Evolutionary conservation across 1,140 invertebrate genomes (phyloP).

Genomic region (Copidosoma floridanum): DNA sequence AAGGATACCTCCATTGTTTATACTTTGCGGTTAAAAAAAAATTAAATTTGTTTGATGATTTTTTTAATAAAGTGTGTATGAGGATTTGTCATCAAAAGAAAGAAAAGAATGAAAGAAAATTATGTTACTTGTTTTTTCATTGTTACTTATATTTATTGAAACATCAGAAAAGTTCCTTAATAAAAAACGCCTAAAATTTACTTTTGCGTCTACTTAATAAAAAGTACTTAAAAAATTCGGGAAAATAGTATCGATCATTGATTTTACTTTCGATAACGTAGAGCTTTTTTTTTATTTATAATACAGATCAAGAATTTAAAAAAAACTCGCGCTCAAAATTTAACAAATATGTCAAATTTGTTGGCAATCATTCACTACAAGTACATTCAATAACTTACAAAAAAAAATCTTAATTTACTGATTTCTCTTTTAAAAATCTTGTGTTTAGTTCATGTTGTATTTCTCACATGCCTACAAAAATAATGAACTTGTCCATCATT

Average conservation of each 20-base stretch:
- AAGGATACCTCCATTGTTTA: slow-evolving; percentile 6
- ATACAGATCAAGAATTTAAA: slow-evolving; percentile 5
- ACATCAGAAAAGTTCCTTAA: slow-evolving; percentile 21
- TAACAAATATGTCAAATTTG: slow-evolving; percentile 4
- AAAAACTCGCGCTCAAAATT: not conserved
- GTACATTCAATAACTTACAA: not conserved
- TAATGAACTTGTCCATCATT: not conserved
- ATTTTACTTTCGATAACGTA: slow-evolving; percentile 1
- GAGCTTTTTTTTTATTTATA: slow-evolving; percentile 5
- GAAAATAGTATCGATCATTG: not conserved
- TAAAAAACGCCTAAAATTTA: slow-evolving; percentile 27
- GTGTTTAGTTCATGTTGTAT: slow-evolving; percentile 1
- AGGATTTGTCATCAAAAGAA: not conserved
- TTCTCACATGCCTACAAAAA: too few species aligned
- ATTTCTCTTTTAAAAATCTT: not conserved
- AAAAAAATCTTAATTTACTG: not conserved
- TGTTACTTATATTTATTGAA: slow-evolving; percentile 23
- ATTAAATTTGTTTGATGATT: slow-evolving; percentile 1
- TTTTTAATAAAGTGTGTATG: not conserved
- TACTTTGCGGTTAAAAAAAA: slow-evolving; percentile 6
- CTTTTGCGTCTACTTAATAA: slow-evolving; percentile 13
- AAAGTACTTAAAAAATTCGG: slow-evolving; percentile 10
- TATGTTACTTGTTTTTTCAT: slow-evolving; percentile 21
- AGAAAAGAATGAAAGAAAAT: slow-evolving; percentile 11
- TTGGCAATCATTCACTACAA: too few species aligned